phyloP scores from a whole-genome alignment of 1,140 invertebrate species.

The Drosophila kikkawai region DNA sequence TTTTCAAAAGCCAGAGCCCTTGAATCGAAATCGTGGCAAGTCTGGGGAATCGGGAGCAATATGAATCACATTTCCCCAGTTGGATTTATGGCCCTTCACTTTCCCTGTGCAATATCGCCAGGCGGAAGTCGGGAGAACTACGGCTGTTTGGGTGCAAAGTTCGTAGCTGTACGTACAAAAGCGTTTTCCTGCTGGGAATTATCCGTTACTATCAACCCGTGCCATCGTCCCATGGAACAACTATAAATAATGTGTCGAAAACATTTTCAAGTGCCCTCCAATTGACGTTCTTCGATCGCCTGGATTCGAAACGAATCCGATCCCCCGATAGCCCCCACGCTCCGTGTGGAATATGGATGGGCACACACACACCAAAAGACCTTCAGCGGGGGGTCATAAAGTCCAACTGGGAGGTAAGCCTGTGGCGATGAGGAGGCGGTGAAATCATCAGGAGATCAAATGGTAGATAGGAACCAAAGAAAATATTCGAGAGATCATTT shows the following conservation, averaged over 20 bases:
- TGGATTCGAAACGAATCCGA: background rate
- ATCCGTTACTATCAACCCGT: conserved; percentile 39
- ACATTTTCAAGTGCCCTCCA: conserved; percentile 40
- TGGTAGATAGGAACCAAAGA: too few relatives aligned
- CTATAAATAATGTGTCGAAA: conserved; percentile 46
- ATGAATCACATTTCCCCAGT: conserved; percentile 12
- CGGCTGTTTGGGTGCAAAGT: conserved; percentile 36
- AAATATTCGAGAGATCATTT: background rate
- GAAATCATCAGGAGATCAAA: conserved; percentile 10
- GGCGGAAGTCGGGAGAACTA: conserved; percentile 25
- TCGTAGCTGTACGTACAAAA: background rate
- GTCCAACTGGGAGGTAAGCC: conserved; percentile 7
- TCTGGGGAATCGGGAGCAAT: background rate
- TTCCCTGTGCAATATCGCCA: conserved; percentile 11
- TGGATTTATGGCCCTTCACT: conserved; percentile 32
- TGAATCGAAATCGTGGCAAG: background rate
- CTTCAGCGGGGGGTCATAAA: conserved; percentile 29
- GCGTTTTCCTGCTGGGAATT: conserved; percentile 21
- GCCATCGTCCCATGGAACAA: conserved; percentile 33
- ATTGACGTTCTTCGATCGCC: conserved; percentile 34
- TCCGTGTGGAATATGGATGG: background rate
- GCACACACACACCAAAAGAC: background rate
- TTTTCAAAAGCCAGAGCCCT: conserved; percentile 5
- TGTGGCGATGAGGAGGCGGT: background rate
- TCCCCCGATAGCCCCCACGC: conserved; percentile 3